These are phyloP conservation scores for Lagria hirta DNA, from an alignment of 2,888 invertebrate genomes.

Conservation along the genomic window DNA sequence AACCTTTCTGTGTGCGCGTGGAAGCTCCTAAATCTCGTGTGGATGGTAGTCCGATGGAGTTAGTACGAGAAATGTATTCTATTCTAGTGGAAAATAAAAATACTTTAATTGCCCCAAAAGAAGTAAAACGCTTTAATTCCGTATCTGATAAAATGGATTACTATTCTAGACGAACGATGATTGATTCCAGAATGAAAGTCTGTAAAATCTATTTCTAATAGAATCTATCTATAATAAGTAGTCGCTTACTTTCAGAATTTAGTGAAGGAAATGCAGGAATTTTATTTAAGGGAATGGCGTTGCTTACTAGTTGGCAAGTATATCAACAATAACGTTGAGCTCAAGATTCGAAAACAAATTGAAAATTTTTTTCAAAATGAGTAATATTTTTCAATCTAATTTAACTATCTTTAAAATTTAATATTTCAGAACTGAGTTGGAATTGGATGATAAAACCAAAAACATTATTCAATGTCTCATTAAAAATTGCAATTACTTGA, in stretches of 20 bases:
- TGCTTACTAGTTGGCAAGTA: constrained; percentile 64
- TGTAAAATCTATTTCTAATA: constrained; percentile 1
- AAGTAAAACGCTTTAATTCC: constrained; percentile 31
- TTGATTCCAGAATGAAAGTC: constrained; percentile 37
- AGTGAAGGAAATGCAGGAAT: constrained; percentile 61
- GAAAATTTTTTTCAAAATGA: constrained; percentile 55
- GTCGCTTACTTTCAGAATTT: constrained; percentile 55
- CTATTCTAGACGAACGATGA: constrained; percentile 25
- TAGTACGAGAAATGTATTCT: constrained; percentile 40
- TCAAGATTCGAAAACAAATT: constrained; percentile 56
- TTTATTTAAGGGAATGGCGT: constrained; percentile 67
- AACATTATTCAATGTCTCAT: constrained; percentile 54
- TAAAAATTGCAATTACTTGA: constrained; percentile 49
- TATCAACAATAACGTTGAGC: constrained; percentile 53
- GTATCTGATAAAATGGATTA: constrained; percentile 36
- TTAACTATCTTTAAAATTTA: not conserved
- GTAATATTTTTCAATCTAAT: constrained; percentile 11
- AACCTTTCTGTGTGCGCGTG: constrained; percentile 44
- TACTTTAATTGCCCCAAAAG: constrained; percentile 29
- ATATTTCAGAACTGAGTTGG: constrained; percentile 27
- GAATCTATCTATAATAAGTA: constrained; percentile 2
- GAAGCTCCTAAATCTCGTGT: constrained; percentile 36
- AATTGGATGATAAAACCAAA: constrained; percentile 41
- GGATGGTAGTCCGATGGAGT: constrained; percentile 30
- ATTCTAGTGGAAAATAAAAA: constrained; percentile 40